Evolutionary conservation across 2,888 invertebrate genomes (phyloP).

Genomic region (Macrophya annulata): DNA sequence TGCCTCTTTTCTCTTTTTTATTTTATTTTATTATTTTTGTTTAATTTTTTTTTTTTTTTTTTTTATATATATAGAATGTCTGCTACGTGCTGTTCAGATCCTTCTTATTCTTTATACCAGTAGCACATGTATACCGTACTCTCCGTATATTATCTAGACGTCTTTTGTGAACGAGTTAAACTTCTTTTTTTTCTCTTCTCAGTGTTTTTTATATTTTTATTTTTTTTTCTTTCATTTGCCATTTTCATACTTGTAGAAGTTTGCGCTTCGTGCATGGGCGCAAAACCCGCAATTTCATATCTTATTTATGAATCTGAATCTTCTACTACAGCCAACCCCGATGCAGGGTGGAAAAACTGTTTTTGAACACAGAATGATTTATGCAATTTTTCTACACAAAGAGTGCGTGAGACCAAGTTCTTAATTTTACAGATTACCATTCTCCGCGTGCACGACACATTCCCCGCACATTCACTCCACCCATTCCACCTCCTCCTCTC

Average conservation of each 20-base stretch:
- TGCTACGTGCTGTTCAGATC: slow-evolving; percentile 21
- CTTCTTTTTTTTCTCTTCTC: neutral
- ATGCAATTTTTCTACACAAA: slow-evolving; percentile 41
- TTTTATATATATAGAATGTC: neutral
- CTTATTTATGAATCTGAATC: slow-evolving; percentile 54
- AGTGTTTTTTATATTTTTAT: neutral
- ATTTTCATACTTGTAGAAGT: slow-evolving; percentile 12
- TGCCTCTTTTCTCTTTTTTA: neutral
- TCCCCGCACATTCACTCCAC: slow-evolving; percentile 2
- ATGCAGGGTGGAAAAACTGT: slow-evolving; percentile 39
- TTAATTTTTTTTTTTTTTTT: neutral
- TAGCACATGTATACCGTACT: neutral
- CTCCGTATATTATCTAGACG: slow-evolving; percentile 26
- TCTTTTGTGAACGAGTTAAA: slow-evolving; percentile 31
- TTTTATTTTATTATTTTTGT: neutral
- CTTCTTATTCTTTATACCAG: neutral
- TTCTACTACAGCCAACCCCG: neutral
- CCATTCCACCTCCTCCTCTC: neutral
- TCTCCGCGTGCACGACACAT: slow-evolving; percentile 43
- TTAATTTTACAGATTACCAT: slow-evolving; percentile 38
- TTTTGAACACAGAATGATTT: slow-evolving; percentile 45
- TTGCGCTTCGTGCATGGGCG: slow-evolving; percentile 6
- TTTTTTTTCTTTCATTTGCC: neutral
- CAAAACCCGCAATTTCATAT: slow-evolving; percentile 15
- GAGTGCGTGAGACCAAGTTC: slow-evolving; percentile 45